phyloP scores from a whole-genome alignment of 2,888 invertebrate genomes.

The Criorhina ranunculi region DNA sequence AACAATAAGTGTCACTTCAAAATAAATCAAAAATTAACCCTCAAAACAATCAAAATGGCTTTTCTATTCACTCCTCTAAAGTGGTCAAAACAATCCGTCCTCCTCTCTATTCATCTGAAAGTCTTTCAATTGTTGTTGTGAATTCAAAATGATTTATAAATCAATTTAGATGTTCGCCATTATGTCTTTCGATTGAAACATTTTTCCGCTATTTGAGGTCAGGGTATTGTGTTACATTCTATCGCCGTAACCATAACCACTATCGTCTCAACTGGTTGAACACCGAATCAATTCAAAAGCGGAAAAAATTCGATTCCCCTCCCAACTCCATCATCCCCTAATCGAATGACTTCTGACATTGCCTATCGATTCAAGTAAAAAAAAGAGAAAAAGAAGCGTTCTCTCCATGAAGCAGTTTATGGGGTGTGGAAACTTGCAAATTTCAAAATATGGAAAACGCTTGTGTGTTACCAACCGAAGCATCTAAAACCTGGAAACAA shows the following conservation, averaged over 20 bases:
- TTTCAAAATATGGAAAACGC: slow-evolving; percentile 61
- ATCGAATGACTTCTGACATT: slow-evolving; percentile 54
- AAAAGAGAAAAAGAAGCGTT: no score
- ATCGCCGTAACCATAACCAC: slow-evolving; percentile 8
- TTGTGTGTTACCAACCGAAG: not conserved
- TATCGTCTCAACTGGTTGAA: slow-evolving; percentile 2
- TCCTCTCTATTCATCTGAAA: not conserved
- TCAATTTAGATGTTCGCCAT: slow-evolving; percentile 28
- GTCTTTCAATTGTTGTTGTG: slow-evolving; percentile 14
- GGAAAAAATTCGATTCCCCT: slow-evolving; percentile 9
- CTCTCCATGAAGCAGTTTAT: slow-evolving; percentile 31
- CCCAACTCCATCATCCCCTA: not conserved
- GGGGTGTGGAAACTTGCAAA: slow-evolving; percentile 54
- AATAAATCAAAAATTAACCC: not conserved
- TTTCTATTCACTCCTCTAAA: not conserved
- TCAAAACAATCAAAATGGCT: no score
- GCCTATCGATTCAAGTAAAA: slow-evolving; percentile 25
- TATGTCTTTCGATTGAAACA: slow-evolving; percentile 14
- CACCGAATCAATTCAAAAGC: not conserved
- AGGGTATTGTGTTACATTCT: slow-evolving; percentile 32
- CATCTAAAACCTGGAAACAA: slow-evolving; percentile 28
- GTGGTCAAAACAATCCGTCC: slow-evolving; percentile 11
- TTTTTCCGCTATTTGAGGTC: slow-evolving; percentile 36
- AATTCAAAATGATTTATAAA: slow-evolving; percentile 43
- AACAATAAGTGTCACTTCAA: slow-evolving; percentile 29